These are phyloP conservation scores for Nylanderia fulva DNA, from an alignment of 1,140 invertebrate species.

Conservation along the genomic window DNA sequence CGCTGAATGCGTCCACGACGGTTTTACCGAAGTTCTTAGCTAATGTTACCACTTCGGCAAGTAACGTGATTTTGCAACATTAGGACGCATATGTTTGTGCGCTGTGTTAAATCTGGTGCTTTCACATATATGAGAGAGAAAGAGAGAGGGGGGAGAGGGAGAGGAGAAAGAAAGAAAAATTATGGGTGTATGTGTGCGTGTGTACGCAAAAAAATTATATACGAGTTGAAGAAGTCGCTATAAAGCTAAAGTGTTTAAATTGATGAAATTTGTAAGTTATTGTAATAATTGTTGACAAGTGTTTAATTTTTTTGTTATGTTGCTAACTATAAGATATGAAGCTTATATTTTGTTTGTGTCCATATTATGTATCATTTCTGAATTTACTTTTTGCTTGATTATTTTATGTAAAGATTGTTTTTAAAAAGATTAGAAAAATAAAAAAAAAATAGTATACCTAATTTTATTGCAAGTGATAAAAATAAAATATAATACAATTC, in stretches of 20 bases:
- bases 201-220: not conserved
- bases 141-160: not conserved
- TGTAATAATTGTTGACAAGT: not conserved
- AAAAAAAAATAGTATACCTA: not conserved
- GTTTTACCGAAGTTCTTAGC: constrained; percentile 76
- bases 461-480: not conserved
- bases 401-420: not conserved
- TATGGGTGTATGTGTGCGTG: not conserved
- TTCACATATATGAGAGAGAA: constrained; percentile 12
- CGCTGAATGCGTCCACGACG: constrained; percentile 69
- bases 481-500: not conserved
- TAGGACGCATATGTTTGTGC: constrained; percentile 68
- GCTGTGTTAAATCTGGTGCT: constrained; percentile 68
- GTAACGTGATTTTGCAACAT: constrained; percentile 78
- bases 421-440: not conserved
- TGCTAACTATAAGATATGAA: not conserved
- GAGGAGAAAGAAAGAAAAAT: not conserved
- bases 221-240: constrained; percentile 16
- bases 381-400: constrained; percentile 4
- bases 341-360: not conserved
- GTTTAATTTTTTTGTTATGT: constrained; percentile 1
- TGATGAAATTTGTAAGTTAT: not conserved
- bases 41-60: constrained; percentile 78
- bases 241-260: constrained; percentile 3
- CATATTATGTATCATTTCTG: not conserved